A percentile compares a stretch with the other conserved stretches of the same genome.
Conservation (phyloP, 2,113 vertebrate genomes). For the Oreocharis arfaki region DNA sequence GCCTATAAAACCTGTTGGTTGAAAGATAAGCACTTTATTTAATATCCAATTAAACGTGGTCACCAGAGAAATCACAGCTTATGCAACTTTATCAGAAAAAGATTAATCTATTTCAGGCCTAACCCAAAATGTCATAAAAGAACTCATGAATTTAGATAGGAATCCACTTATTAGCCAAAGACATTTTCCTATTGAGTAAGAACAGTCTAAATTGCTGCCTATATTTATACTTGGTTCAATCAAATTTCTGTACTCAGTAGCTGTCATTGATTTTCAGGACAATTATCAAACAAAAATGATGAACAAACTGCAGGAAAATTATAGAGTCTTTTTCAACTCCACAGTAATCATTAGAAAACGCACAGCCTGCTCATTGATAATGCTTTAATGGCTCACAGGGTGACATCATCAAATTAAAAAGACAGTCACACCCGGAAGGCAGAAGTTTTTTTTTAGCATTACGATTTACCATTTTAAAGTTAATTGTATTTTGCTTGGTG, state of each 20-base stretch:
- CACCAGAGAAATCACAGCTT: conserved; percentile 79
- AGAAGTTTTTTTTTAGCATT: not conserved
- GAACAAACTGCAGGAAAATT: conserved; percentile 57
- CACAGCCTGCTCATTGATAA: conserved; percentile 43
- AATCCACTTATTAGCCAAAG: conserved; percentile 79
- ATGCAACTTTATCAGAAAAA: conserved; percentile 80
- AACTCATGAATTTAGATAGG: conserved; percentile 85
- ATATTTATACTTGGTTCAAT: conserved; percentile 73
- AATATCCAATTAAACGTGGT: conserved; percentile 81
- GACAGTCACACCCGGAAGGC: not conserved
- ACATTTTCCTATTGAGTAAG: conserved; percentile 71
- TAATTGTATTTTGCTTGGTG: conserved; percentile 21
- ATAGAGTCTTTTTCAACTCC: conserved; percentile 44
- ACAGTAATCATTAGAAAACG: conserved; percentile 32
- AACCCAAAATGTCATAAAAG: conserved; percentile 76
- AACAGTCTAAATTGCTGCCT: conserved; percentile 68
- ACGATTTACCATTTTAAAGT: conserved; percentile 27
- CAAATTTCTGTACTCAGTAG: conserved; percentile 66
- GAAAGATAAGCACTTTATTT: conserved; percentile 82
- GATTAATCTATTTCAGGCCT: conserved; percentile 80
- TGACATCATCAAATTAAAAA: conserved; percentile 50
- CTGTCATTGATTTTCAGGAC: conserved; percentile 67
- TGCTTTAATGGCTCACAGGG: not conserved
- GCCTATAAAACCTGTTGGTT: conserved; percentile 74
- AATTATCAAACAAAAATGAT: conserved; percentile 69